phyloP scores from a whole-genome alignment of 2,888 invertebrate species.

The Anorthoa munda region DNA sequence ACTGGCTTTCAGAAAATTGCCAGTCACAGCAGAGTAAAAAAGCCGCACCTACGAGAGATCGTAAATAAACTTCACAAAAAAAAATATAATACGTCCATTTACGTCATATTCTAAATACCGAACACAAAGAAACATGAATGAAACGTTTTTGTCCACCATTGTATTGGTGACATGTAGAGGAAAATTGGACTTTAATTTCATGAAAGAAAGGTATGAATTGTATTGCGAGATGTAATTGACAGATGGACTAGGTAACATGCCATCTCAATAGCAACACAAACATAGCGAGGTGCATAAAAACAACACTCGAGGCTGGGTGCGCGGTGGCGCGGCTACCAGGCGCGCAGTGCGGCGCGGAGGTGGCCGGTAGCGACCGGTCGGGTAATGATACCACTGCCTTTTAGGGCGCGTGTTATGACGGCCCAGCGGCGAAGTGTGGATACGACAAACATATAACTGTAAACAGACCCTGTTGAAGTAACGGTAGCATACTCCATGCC shows the following conservation, averaged over 20 bases:
- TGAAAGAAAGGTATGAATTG: conserved; percentile 58
- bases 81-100: conserved; percentile 69
- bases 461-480: conserved; percentile 39
- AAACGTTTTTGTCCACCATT: conserved; percentile 81
- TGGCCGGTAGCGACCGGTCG: conserved; percentile 85
- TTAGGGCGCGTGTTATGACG: conserved; percentile 88
- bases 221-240: conserved; percentile 60
- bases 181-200: conserved; percentile 58
- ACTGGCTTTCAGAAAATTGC: conserved; percentile 65
- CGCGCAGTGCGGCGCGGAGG: conserved; percentile 80
- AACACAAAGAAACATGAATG: conserved; percentile 85
- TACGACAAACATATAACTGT: conserved; percentile 69
- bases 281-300: conserved; percentile 84
- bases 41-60: conserved; percentile 57
- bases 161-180: conserved; percentile 65
- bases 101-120: conserved; percentile 84
- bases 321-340: conserved; percentile 84
- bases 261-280: conserved; percentile 86
- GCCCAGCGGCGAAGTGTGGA: conserved; percentile 79
- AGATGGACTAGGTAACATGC: conserved; percentile 74
- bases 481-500: conserved; percentile 26
- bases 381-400: conserved; percentile 89
- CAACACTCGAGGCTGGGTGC: conserved; percentile 79
- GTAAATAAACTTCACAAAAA: conserved; percentile 68
- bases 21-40: conserved; percentile 58